Evolutionary conservation across 2,888 invertebrate genomes (phyloP), one percentile per base, ranked within the genome.

Genomic region (Cistogaster globosa): DNA sequence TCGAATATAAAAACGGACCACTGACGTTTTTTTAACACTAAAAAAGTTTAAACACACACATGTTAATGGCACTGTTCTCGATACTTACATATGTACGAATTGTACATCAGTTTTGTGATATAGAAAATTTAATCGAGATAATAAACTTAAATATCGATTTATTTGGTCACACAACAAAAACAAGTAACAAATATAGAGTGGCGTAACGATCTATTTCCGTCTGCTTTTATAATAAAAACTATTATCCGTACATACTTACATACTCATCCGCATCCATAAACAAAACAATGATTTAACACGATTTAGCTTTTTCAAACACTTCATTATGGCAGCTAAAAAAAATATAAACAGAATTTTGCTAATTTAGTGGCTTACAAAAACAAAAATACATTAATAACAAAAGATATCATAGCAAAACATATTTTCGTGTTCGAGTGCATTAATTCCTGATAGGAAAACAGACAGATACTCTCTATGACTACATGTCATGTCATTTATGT

Each of bases 291-390:
- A 55, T 71, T 65, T 48, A 69, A 85, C 85, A 85, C 79, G 85
- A 82, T 85, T 85, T 85, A 75, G 85, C 85, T 85, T 82, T 81
- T 85, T 85, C 62, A 58, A 71, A 53, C 36, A 72, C 76, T 77
- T 67, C 45, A 71, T 71, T 76, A 76, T 60, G 74, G 20, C 60
- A 60, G 11, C 62, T 45, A 71, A 20, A 62, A 53, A 60, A 78
- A 36, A 78, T 32, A 32, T 69, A 71, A 78, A 78, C 69, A 55
- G 62, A 67, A 67, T 60, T 75, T 58, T 68, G 74, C 67, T 81
- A 75, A 81, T 81, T 36, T 38, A 14, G 32, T 75, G 60, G 55
- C 68, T 81, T 68, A 60, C 74, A 81, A 80, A 80, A 67, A 76
- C 45, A 58, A 32, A 68, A 60, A 20, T 36, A 48, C 8, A 2